Conservation (phyloP, 2,888 invertebrate species). For the Lasioglossum leucozonium region DNA sequence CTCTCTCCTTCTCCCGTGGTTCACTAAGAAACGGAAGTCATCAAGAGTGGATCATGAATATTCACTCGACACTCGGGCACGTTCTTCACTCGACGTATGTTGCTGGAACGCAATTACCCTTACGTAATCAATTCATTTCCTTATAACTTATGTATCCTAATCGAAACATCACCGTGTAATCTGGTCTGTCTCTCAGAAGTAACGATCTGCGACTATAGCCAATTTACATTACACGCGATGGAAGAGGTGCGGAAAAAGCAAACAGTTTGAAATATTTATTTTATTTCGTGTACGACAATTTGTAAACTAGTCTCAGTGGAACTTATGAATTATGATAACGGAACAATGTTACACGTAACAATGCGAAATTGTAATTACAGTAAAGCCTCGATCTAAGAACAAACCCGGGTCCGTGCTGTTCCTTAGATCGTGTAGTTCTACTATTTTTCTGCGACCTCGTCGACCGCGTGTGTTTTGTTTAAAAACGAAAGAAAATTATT, state of each 20-base stretch:
- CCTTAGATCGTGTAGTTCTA: too few species aligned
- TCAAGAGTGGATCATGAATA: conserved; percentile 30
- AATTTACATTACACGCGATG: conserved; percentile 17
- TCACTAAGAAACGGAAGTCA: conserved; percentile 23
- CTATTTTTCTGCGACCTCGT: too few species aligned
- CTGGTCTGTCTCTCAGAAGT: conserved; percentile 39
- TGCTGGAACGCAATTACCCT: conserved; percentile 8
- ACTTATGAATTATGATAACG: neutral
- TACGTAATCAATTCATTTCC: conserved; percentile 28
- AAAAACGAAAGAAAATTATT: neutral
- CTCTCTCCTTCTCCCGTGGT: conserved; percentile 17
- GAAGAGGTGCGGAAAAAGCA: neutral
- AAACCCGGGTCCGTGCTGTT: too few species aligned
- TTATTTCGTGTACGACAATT: neutral
- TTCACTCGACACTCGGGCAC: conserved; percentile 15
- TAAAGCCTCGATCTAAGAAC: too few species aligned
- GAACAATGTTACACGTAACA: too few species aligned
- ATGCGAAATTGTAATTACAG: too few species aligned
- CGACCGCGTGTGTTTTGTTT: neutral
- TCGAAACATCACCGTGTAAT: conserved; percentile 37
- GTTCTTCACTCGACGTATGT: neutral
- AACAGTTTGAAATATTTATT: neutral
- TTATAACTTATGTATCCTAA: conserved; percentile 41
- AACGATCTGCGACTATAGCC: conserved; percentile 32
- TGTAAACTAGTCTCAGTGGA: neutral